A percentile compares a stretch with the other conserved stretches of the same genome.
Conservation (phyloP, 2,888 invertebrate species). For the Brenthis daphne region DNA sequence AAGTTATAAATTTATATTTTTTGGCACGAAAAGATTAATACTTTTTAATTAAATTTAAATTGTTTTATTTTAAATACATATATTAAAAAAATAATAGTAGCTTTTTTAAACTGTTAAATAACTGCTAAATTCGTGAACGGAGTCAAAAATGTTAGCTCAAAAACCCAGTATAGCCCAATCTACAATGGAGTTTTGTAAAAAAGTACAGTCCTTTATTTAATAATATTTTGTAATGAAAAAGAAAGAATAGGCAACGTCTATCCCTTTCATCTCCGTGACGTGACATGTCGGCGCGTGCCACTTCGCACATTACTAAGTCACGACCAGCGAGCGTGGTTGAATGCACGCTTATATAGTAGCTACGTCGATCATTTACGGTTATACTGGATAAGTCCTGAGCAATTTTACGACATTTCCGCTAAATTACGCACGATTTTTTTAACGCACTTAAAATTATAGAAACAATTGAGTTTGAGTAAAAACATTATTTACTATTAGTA, state of each 20-base stretch:
- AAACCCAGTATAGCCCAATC: too few species aligned
- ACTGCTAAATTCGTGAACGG: too few species aligned
- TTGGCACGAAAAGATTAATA: not conserved
- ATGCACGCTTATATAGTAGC: conserved; percentile 45
- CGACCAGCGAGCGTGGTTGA: conserved; percentile 59
- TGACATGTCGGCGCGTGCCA: conserved; percentile 66
- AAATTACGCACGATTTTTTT: not conserved
- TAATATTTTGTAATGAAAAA: conserved; percentile 55
- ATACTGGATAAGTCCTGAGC: conserved; percentile 38
- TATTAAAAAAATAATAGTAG: too few species aligned
- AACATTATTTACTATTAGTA: too few species aligned
- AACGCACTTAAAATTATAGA: too few species aligned
- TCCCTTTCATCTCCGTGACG: conserved; percentile 48
- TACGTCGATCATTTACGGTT: conserved; percentile 42
- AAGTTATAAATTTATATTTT: not conserved
- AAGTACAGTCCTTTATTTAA: not conserved
- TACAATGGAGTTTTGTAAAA: too few species aligned
- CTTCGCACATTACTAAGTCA: conserved; percentile 57
- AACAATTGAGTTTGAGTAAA: too few species aligned
- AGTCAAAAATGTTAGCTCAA: too few species aligned
- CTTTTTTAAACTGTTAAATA: too few species aligned
- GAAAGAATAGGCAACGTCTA: conserved; percentile 54
- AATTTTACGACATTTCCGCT: conserved; percentile 26
- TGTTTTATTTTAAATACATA: too few species aligned
- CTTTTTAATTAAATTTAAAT: not conserved